These are phyloP conservation scores for Sisor rabdophorus DNA, from an alignment of 2,113 vertebrate species.

Conservation along the genomic window DNA sequence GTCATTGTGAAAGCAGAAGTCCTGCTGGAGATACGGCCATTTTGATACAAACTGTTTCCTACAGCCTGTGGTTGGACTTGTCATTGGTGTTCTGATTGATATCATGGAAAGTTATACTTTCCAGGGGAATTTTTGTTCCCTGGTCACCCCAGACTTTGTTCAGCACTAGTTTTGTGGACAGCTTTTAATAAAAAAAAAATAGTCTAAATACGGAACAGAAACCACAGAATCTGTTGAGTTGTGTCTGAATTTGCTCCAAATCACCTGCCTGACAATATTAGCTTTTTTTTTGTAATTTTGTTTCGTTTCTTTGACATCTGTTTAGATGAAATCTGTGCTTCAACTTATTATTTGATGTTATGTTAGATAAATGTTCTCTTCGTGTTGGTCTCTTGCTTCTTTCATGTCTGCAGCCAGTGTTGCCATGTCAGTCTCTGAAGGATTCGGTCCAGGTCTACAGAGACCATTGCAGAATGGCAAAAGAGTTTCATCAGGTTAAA, in stretches of 20 bases:
- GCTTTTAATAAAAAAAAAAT: not conserved
- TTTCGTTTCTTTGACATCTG: not conserved
- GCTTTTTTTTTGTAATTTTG: not conserved
- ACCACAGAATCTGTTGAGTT: not conserved
- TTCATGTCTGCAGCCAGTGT: conserved; percentile 77
- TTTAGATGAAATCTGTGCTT: not conserved
- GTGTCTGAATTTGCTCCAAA: not conserved
- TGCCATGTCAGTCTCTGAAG: conserved; percentile 81
- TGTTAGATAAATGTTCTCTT: no score
- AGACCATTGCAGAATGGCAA: conserved; percentile 94
- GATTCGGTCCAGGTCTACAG: conserved; percentile 93
- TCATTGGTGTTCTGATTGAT: conserved; percentile 2
- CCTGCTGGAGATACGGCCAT: conserved; percentile 21
- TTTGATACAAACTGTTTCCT: conserved; percentile 38
- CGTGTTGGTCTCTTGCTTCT: conserved; percentile 6
- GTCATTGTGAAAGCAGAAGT: conserved; percentile 59
- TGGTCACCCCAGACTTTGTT: not conserved
- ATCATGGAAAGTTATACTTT: conserved; percentile 19
- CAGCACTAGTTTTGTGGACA: not conserved
- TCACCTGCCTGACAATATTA: not conserved
- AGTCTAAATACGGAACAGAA: not conserved
- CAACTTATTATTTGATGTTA: not conserved
- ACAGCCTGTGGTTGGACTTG: conserved; percentile 11
- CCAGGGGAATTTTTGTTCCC: not conserved
- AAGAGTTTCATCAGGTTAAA: conserved; percentile 91